Base-by-base conservation (phyloP, 2,888 invertebrate genomes). In the Machimus atricapillus region DNA sequence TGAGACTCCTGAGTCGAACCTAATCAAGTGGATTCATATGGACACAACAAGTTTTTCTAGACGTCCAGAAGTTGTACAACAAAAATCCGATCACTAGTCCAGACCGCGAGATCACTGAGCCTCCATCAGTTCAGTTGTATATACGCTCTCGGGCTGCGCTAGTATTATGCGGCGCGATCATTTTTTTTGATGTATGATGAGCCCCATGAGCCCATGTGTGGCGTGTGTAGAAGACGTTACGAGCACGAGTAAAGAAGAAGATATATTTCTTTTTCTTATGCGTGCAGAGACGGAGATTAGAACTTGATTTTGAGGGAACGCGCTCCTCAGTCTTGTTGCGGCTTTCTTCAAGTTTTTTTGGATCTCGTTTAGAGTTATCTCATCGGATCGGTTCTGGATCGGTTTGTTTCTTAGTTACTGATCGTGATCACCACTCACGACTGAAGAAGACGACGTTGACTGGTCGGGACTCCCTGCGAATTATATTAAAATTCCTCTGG, bases 311-410 rank as follows among this genome's bases (percentile, higher is more conserved):
- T 31, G 74, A 74, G 52, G 74, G 74, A 74, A 74, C 40, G 34
- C 82, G 12, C 52, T 46, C 16, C 27, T 56, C 56, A 19, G 27
- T 27, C 23, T 66, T 66, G 56, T n/a, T 19, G 66, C 23, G 66
- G 40, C 83, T 52, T 56, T 83, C 52, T 52, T 52, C 9, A 43
- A 74, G 52, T 74, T 40, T 56, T n/a, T 46, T 56, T 74, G 74
- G 85, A 74, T 74, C 85, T 73, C 85, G 85, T 85, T 83, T 85
- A 85, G n/a, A n/a, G 85, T 85, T 85, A 85, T 85, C 85, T 85
- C 73, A 74, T 74, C 74, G 74, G 43, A 85, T 85, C 85, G 74
- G 85, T 74, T 74, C 85, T 74, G 37, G 85, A 85, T 85, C 74
- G 74, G 40, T 85, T 85, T 74, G 85, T 85, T 83, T n/a, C 37